Evolutionary conservation across 2,113 vertebrate species (phyloP).

Genomic region (Siniperca knerii): DNA sequence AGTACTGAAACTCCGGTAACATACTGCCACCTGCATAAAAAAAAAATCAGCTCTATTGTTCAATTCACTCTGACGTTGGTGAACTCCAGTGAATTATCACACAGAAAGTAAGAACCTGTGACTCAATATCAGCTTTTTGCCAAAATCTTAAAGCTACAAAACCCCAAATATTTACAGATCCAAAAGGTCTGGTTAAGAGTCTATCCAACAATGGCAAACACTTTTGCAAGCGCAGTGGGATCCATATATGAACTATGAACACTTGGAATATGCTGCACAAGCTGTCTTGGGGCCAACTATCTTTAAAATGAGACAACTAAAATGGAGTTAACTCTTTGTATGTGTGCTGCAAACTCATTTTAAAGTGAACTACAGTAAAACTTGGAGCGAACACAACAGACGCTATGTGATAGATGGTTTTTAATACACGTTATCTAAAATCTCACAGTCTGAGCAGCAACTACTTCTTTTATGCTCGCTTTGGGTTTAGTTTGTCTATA

Average conservation of each 20-base stretch:
- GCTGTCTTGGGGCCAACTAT: constrained; percentile 12
- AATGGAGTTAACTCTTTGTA: constrained; percentile 15
- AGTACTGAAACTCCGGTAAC: neutral
- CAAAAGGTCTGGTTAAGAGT: constrained; percentile 27
- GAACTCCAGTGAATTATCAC: neutral
- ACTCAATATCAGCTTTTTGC: constrained; percentile 15
- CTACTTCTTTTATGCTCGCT: neutral
- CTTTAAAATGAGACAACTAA: constrained; percentile 28
- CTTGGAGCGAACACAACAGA: neutral
- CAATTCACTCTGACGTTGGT: neutral
- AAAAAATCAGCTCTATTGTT: neutral
- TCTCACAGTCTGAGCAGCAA: neutral
- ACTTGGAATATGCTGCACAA: constrained; percentile 38
- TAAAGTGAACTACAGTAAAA: neutral
- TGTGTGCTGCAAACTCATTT: neutral
- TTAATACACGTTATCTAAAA: neutral
- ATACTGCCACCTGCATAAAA: neutral
- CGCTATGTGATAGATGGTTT: neutral
- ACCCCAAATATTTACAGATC: constrained; percentile 36
- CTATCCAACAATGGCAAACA: constrained; percentile 45
- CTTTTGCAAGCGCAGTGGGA: constrained; percentile 51
- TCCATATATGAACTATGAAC: constrained; percentile 32
- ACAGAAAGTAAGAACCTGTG: constrained; percentile 24
- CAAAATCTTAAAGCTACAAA: constrained; percentile 21
- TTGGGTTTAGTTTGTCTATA: neutral